Evolutionary conservation across 1,140 invertebrate species (phyloP), one percentile per base, ranked within the genome.

Genomic region (Augochlora pura): DNA sequence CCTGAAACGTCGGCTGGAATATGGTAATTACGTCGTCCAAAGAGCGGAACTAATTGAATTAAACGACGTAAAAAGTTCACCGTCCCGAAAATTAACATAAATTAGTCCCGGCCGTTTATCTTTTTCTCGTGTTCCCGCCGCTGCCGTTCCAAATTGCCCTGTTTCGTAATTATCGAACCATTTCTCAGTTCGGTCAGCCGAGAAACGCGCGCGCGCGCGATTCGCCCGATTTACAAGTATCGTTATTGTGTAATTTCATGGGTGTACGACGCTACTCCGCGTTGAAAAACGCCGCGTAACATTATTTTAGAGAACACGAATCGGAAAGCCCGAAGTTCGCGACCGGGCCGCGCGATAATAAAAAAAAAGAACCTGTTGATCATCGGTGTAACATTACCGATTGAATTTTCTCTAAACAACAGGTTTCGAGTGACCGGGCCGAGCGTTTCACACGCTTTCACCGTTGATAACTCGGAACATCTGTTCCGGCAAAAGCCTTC

Each of bases 21-120:
- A 89, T 88, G 88, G 82, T 88, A 89, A 89, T 89, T 86, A 83
- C 64, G 39, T 57, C 64, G 70, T 63, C 83, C 80, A 80, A 88
- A 85, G 77, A 82, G 78, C 85, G 82, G 74, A 81, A 89, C 88
- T 89, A 89, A 89, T 88, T 87, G 82, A 88, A 89, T 89, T 85
- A 85, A 81, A 59, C 85, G 83, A 82, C 75, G 84, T 76, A 88
- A 89, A 89, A 88, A 82, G 84, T 89, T 88, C 73, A 71, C 67
- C 21, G 70, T 52, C 38, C 74, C 57, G 73, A 84, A n/a, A 87
- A 88, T 89, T 89, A 88, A 69, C 84, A 87, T 86, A 81, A 87
- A 87, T 89, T 88, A 86, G 84, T 84, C 74, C 74, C 69, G 54
- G 59, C 60, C 77, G 68, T 67, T 68, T 60, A 74, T 76, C 75